phyloP scores from a whole-genome alignment of 2,113 vertebrate genomes.

The Cyprinodon variegatus region DNA sequence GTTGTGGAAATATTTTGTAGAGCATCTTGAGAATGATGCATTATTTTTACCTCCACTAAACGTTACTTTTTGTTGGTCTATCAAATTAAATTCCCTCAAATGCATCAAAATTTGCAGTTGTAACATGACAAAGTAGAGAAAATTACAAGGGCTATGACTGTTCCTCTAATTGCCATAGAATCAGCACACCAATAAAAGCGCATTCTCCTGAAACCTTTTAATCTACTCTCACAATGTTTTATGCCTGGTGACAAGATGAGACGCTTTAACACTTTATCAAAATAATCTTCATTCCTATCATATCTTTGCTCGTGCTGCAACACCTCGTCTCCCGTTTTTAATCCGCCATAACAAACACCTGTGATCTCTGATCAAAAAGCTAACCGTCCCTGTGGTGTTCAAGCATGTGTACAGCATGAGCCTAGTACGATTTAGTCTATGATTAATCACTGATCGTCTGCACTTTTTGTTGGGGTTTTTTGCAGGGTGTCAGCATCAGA shows the following conservation, averaged over 20 bases:
- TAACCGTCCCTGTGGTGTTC: conserved; percentile 8
- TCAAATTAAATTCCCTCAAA: background rate
- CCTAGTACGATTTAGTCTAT: conserved; percentile 14
- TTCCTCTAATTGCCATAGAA: no score
- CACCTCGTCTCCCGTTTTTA: conserved; percentile 48
- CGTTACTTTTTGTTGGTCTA: background rate
- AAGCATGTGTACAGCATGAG: conserved; percentile 19
- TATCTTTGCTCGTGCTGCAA: conserved; percentile 41
- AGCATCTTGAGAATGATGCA: no score
- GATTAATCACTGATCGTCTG: conserved; percentile 55
- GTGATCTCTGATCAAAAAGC: conserved; percentile 61
- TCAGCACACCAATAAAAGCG: conserved; percentile 13
- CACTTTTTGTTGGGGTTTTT: conserved; percentile 1
- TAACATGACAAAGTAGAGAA: background rate
- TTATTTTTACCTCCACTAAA: no score
- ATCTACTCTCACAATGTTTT: conserved; percentile 18
- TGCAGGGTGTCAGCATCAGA: conserved; percentile 17
- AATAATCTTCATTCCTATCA: conserved; percentile 52
- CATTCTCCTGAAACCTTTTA: background rate
- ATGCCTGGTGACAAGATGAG: conserved; percentile 15
- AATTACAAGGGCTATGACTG: no score
- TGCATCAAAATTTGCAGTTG: background rate
- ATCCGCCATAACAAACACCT: conserved; percentile 71
- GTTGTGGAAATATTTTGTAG: no score
- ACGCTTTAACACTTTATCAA: conserved; percentile 36